These are phyloP conservation scores for Morpho deidamia DNA, from an alignment of 2,888 invertebrate genomes.

Conservation along the genomic window DNA sequence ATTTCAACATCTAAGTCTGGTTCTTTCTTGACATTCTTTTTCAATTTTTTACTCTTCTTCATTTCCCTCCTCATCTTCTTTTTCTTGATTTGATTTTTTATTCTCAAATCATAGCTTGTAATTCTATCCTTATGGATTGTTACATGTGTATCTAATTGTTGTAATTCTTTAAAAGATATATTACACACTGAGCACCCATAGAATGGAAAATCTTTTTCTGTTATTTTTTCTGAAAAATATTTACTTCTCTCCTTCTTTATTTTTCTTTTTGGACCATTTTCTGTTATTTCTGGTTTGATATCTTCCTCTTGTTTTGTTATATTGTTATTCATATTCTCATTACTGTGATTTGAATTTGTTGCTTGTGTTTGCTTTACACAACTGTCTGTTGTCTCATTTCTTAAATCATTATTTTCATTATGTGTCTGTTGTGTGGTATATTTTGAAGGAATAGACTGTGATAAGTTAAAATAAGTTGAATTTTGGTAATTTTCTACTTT, in stretches of 20 bases:
- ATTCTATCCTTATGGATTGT: conserved; percentile 55
- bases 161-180: conserved; percentile 43
- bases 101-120: conserved; percentile 59
- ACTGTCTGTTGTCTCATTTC: background rate
- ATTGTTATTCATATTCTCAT: background rate
- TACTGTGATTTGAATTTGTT: conserved; percentile 4
- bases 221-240: conserved; percentile 59
- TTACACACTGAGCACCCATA: conserved; percentile 65
- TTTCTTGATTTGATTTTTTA: conserved; percentile 51
- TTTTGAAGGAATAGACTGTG: background rate
- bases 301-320: conserved; percentile 24
- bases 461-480: conserved; percentile 10
- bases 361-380: background rate
- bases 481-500: conserved; percentile 19
- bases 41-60: conserved; percentile 46
- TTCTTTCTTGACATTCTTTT: conserved; percentile 35
- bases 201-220: conserved; percentile 52
- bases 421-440: background rate
- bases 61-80: conserved; percentile 52
- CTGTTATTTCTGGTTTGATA: conserved; percentile 31
- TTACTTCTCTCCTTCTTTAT: conserved; percentile 40
- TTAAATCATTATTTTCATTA: background rate
- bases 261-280: conserved; percentile 27
- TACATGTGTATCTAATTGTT: conserved; percentile 56
- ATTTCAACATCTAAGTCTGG: conserved; percentile 45